These are phyloP conservation scores for Drosophila grimshawi DNA, from an alignment of 1,140 invertebrate species.

Conservation along the genomic window DNA sequence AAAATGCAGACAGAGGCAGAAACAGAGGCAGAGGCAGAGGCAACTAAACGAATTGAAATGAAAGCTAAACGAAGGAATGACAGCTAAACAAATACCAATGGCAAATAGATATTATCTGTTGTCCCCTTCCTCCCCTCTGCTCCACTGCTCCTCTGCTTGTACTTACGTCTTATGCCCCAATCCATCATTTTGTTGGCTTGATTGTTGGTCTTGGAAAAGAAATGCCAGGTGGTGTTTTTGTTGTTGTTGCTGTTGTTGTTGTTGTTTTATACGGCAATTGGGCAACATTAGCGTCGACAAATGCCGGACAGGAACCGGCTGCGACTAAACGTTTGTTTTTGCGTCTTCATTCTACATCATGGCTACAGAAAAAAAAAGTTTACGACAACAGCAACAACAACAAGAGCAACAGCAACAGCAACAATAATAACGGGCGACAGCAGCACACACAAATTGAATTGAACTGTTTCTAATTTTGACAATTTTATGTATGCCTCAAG, in stretches of 20 bases:
- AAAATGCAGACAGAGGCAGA: not conserved
- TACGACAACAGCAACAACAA: constrained; percentile 16
- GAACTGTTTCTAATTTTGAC: constrained; percentile 78
- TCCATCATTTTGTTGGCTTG: constrained; percentile 87
- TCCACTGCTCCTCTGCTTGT: constrained; percentile 21
- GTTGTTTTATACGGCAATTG: constrained; percentile 35
- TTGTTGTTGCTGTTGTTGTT: constrained; percentile 25
- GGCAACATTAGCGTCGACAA: constrained; percentile 46
- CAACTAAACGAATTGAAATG: constrained; percentile 9
- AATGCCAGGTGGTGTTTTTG: constrained; percentile 23
- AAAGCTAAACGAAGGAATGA: constrained; percentile 5
- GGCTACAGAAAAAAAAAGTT: constrained; percentile 49
- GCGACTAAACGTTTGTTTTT: constrained; percentile 9
- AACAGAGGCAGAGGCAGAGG: not conserved
- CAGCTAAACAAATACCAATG: constrained; percentile 10
- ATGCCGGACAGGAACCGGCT: constrained; percentile 32
- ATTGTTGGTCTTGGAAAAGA: constrained; percentile 16
- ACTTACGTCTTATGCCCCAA: constrained; percentile 93
- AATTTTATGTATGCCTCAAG: constrained; percentile 77
- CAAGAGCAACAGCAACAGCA: constrained; percentile 1
- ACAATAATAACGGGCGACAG: constrained; percentile 5
- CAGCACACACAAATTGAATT: constrained; percentile 67
- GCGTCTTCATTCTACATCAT: constrained; percentile 23
- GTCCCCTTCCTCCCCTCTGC: not conserved
- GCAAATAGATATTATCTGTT: constrained; percentile 1